These are phyloP conservation scores for Echinops telfairi DNA, from an alignment of 2,113 vertebrate species.

Conservation along the genomic window DNA sequence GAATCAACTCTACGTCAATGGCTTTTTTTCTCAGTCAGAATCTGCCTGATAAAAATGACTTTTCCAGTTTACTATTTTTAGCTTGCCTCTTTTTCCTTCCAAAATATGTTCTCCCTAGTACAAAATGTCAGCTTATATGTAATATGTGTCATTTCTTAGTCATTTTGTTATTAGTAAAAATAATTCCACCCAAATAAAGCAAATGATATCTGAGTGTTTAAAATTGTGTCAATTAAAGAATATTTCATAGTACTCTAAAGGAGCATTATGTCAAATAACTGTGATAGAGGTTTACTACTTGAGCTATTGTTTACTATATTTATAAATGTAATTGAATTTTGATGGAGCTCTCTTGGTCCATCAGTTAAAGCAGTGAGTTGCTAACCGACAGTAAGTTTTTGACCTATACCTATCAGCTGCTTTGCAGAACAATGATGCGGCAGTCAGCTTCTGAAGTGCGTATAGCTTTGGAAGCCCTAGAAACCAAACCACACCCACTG, in stretches of 20 bases:
- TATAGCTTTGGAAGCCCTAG: background rate
- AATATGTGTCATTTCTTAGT: constrained; percentile 64
- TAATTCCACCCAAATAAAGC: constrained; percentile 70
- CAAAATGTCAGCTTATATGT: constrained; percentile 79
- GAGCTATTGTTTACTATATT: constrained; percentile 21
- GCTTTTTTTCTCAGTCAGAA: constrained; percentile 42
- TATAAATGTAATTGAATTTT: constrained; percentile 22
- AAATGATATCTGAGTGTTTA: constrained; percentile 55
- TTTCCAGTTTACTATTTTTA: constrained; percentile 80
- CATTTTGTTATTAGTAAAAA: constrained; percentile 72
- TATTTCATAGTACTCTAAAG: constrained; percentile 17
- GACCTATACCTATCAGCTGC: background rate
- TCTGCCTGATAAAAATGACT: constrained; percentile 72
- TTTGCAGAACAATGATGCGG: background rate
- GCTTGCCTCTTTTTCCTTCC: constrained; percentile 73
- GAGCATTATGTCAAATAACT: constrained; percentile 22
- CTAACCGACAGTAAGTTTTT: background rate
- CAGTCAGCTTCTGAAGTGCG: background rate
- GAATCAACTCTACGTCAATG: background rate
- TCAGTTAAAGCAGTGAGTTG: background rate
- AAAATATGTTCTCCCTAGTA: constrained; percentile 78
- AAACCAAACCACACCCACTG: too few relatives aligned
- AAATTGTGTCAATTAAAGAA: constrained; percentile 43
- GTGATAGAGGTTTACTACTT: background rate
- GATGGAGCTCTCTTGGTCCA: background rate